These are phyloP conservation scores for Lethocerus indicus DNA, from an alignment of 1,140 invertebrate genomes.

Conservation along the genomic window DNA sequence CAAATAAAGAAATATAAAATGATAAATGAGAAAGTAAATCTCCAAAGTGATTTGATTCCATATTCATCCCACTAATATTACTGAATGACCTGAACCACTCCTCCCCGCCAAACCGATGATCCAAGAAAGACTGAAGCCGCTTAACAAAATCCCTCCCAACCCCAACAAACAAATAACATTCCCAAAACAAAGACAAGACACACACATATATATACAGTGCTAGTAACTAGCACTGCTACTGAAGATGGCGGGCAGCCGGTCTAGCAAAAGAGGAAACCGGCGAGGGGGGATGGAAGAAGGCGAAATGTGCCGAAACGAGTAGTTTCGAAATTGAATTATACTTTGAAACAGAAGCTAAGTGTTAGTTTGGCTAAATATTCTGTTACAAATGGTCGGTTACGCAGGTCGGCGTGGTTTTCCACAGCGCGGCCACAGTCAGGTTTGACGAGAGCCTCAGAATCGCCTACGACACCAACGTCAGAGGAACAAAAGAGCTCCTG, in stretches of 20 bases:
- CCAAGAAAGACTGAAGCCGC: too few species aligned
- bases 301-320: background rate
- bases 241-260: background rate
- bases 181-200: too few species aligned
- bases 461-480: slow-evolving; percentile 41
- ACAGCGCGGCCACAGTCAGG: slow-evolving; percentile 72
- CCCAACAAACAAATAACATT: too few species aligned
- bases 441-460: slow-evolving; percentile 65
- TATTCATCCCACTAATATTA: too few species aligned
- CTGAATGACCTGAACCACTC: too few species aligned
- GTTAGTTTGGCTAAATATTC: background rate
- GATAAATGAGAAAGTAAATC: too few species aligned
- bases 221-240: background rate
- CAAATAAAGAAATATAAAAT: too few species aligned
- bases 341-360: background rate
- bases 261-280: background rate
- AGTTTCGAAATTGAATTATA: background rate
- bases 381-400: too few species aligned
- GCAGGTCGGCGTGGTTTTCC: slow-evolving; percentile 47
- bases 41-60: too few species aligned
- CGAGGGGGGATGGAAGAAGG: background rate
- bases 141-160: too few species aligned
- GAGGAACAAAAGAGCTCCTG: slow-evolving; percentile 38
- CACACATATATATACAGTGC: too few species aligned
- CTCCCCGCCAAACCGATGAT: too few species aligned